phyloP scores from a whole-genome alignment of 2,113 vertebrate genomes.

The Calonectris borealis region DNA sequence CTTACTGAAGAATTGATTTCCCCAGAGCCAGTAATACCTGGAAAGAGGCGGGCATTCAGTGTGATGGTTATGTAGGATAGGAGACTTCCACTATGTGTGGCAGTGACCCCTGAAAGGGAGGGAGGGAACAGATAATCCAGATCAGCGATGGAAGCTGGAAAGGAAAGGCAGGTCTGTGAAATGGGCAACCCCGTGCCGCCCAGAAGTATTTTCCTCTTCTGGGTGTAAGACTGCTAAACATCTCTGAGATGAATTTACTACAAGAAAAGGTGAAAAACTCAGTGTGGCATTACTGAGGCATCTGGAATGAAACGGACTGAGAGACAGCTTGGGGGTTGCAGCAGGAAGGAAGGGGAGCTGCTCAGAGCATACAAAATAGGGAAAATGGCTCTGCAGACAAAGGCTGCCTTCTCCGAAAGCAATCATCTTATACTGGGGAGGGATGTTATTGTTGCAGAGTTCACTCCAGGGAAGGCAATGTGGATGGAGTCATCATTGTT shows the following conservation, averaged over 20 bases:
- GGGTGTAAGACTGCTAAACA: background rate
- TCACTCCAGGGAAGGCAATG: slow-evolving; percentile 37
- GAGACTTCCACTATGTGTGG: background rate
- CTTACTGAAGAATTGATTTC: background rate
- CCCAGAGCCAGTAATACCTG: background rate
- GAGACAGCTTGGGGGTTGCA: background rate
- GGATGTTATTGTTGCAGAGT: slow-evolving; percentile 60
- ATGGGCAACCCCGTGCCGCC: background rate
- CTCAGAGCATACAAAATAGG: slow-evolving; percentile 43
- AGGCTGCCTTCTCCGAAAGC: slow-evolving; percentile 57
- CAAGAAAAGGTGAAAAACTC: slow-evolving; percentile 21
- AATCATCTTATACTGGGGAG: slow-evolving; percentile 31
- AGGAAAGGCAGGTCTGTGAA: background rate
- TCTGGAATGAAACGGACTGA: background rate
- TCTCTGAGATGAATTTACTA: background rate
- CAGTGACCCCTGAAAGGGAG: background rate
- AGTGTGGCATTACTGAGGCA: slow-evolving; percentile 5
- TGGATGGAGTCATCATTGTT: slow-evolving; percentile 64
- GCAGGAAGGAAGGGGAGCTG: background rate
- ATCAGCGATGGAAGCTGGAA: background rate
- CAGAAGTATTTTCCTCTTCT: background rate
- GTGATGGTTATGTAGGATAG: background rate
- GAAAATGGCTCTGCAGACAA: slow-evolving; percentile 64
- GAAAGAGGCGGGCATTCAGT: background rate
- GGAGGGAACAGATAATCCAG: background rate